Conservation (phyloP, 2,888 invertebrate species). For the Apamea anceps region DNA sequence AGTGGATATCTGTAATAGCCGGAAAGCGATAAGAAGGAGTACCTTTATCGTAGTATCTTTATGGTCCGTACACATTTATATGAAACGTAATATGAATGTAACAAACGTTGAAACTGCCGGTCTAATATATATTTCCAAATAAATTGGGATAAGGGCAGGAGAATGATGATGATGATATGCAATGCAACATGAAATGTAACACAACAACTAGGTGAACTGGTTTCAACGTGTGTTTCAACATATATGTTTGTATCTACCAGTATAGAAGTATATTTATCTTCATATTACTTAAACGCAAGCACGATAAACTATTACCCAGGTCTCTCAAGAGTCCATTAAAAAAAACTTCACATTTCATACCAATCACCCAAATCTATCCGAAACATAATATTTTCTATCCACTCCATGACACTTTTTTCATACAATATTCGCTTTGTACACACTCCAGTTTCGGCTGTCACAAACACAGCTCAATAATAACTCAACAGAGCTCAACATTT, state of each 20-base stretch:
- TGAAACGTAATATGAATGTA: not conserved
- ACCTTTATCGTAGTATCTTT: not conserved
- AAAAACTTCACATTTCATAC: not conserved
- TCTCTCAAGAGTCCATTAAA: not conserved
- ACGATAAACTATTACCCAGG: too few relatives aligned
- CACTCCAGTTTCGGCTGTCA: constrained; percentile 35
- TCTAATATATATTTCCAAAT: too few relatives aligned
- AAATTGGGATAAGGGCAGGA: too few relatives aligned
- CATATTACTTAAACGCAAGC: not conserved
- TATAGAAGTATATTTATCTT: not conserved
- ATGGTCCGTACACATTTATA: not conserved
- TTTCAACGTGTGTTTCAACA: not conserved
- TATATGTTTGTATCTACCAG: too few relatives aligned
- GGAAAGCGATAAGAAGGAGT: not conserved
- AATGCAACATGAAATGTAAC: not conserved
- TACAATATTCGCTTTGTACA: constrained; percentile 26
- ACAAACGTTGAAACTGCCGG: not conserved
- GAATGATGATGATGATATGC: too few relatives aligned
- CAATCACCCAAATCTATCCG: not conserved
- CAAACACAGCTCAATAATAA: constrained; percentile 49
- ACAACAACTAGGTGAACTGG: not conserved
- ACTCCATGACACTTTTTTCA: constrained; percentile 4
- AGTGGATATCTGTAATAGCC: too few relatives aligned
- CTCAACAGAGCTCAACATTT: constrained; percentile 50
- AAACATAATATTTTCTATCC: not conserved